Evolutionary conservation across 2,888 invertebrate genomes (phyloP).

Genomic region (Phortica magna): DNA sequence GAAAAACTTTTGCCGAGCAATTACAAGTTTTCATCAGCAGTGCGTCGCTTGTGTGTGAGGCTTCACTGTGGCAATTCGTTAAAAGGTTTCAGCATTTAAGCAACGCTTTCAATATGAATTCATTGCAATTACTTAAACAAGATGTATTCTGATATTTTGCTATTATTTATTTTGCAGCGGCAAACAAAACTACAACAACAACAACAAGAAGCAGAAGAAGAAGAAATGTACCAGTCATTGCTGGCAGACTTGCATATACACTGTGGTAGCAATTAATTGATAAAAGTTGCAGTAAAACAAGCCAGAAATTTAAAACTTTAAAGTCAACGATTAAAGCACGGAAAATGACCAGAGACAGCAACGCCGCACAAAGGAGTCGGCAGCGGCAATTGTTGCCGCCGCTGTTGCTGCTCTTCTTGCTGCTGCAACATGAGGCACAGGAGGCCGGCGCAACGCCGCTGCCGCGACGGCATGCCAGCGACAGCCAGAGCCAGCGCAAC

Average conservation of each 20-base stretch:
- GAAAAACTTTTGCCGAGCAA: not conserved
- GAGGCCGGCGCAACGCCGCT: constrained; percentile 35
- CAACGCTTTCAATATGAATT: constrained; percentile 2
- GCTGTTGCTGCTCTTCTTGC: constrained; percentile 46
- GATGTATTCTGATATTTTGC: not conserved
- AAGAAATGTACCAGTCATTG: not conserved
- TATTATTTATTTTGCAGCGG: constrained; percentile 20
- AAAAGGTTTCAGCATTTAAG: constrained; percentile 31
- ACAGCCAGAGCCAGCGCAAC: constrained; percentile 38
- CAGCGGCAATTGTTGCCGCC: not conserved
- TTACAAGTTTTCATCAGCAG: not conserved
- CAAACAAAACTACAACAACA: not conserved
- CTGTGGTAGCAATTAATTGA: not conserved
- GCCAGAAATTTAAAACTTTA: not conserved
- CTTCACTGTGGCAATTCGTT: constrained; percentile 46
- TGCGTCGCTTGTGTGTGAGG: not conserved
- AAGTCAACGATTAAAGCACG: not conserved
- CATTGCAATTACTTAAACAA: too few relatives aligned
- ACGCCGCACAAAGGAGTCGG: not conserved
- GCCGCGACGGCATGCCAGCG: constrained; percentile 47
- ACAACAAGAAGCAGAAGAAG: not conserved
- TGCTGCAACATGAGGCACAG: constrained; percentile 48
- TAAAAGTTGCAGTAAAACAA: not conserved
- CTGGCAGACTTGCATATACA: not conserved
- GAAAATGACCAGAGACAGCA: not conserved